Percentiles rank a stretch among this genome's conserved stretches.
These are phyloP conservation scores for Eleutherodactylus coqui DNA, from an alignment of 2,797 vertebrate species.

Conservation along the genomic window DNA sequence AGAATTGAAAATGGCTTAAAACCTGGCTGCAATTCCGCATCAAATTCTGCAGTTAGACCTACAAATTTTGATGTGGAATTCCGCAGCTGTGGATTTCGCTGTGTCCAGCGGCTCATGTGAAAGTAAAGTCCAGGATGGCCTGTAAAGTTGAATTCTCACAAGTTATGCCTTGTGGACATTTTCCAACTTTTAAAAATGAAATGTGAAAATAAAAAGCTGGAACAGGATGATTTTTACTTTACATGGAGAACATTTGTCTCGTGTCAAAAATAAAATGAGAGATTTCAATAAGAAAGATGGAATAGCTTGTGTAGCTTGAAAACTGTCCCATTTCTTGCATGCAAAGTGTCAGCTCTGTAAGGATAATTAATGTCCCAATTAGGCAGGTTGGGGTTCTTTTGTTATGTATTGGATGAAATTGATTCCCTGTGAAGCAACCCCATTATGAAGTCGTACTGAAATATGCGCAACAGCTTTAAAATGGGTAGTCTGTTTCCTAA, in stretches of 20 bases:
- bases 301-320: slow-evolving; percentile 51
- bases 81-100: too few species aligned
- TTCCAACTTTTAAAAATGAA: slow-evolving; percentile 34
- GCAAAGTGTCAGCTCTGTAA: slow-evolving; percentile 61
- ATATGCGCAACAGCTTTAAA: slow-evolving; percentile 63
- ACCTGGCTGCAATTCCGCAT: too few species aligned
- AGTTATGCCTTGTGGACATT: slow-evolving; percentile 46
- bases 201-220: slow-evolving; percentile 29
- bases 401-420: slow-evolving; percentile 63
- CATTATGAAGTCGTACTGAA: slow-evolving; percentile 60
- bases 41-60: too few species aligned
- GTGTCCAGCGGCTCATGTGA: too few species aligned
- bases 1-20: too few species aligned
- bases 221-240: slow-evolving; percentile 42
- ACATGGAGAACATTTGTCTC: slow-evolving; percentile 55
- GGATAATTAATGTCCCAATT: slow-evolving; percentile 65
- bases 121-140: not conserved
- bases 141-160: not conserved
- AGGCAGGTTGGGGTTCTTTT: slow-evolving; percentile 61
- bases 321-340: slow-evolving; percentile 56
- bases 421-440: slow-evolving; percentile 64
- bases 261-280: slow-evolving; percentile 59
- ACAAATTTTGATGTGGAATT: too few species aligned
- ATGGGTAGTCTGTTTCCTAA: slow-evolving; percentile 55
- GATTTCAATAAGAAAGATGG: slow-evolving; percentile 60